These are phyloP conservation scores for Eilema sororculum DNA, from an alignment of 2,888 invertebrate species.

Conservation along the genomic window DNA sequence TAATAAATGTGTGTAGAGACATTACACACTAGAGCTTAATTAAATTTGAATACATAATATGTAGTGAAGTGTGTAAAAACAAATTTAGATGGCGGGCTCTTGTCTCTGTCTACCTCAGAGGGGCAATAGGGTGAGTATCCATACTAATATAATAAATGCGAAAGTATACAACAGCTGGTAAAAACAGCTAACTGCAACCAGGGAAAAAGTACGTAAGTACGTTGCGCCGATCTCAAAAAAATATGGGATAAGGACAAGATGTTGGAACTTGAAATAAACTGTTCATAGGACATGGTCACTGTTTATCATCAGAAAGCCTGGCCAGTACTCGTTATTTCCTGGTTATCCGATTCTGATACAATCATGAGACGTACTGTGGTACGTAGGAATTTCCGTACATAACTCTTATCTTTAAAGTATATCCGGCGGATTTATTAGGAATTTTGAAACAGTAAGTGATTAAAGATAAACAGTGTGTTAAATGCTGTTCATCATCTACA, in stretches of 20 bases:
- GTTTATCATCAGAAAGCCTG: not conserved
- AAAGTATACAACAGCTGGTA: too few species aligned
- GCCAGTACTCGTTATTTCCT: not conserved
- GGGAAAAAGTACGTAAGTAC: too few species aligned
- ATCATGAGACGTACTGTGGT: not conserved
- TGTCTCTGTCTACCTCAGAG: too few species aligned
- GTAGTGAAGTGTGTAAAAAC: too few species aligned
- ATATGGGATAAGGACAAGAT: too few species aligned
- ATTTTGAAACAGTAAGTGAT: not conserved
- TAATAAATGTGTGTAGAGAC: not conserved
- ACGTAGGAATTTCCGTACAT: not conserved
- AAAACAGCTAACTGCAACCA: too few species aligned
- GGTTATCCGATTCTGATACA: not conserved
- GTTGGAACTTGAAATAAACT: not conserved
- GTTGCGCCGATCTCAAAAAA: too few species aligned
- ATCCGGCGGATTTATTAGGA: conserved; percentile 4
- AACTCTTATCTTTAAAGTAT: not conserved
- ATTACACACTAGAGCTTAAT: not conserved
- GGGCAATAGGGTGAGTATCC: too few species aligned
- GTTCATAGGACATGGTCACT: not conserved
- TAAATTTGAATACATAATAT: too few species aligned
- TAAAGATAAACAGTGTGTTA: not conserved
- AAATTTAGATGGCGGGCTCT: too few species aligned
- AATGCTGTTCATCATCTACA: too few species aligned
- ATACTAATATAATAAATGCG: too few species aligned